Evolutionary conservation across 2,113 vertebrate species (phyloP), one percentile per base, ranked within the genome.

Genomic region (Aplodontia rufa): DNA sequence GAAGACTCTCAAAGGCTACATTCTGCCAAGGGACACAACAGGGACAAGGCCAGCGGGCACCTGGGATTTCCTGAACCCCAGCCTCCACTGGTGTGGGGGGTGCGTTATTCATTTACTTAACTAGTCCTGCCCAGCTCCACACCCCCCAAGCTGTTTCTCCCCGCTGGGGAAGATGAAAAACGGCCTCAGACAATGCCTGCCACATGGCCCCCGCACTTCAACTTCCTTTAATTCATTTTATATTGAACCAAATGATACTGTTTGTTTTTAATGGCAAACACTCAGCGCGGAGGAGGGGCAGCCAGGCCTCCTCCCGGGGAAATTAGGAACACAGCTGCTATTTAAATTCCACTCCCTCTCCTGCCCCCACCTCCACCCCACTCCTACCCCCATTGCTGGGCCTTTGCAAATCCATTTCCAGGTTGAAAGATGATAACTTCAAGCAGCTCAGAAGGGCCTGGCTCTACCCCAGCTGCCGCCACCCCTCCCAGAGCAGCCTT

Each of bases 211-310:
- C 95, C 94, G 71, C 98, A 95, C 97, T 98, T 98, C 98, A 98
- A 99, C 98, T 98, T 98, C 97, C 98, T 97, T 98, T 98, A 98
- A 98, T 98, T 98, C 98, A 97, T 98, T 98, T 98, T 98, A 97
- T 96, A 98, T 98, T 98, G 98, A 98, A 98, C 98, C 88, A 98
- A 98, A 98, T 98, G 98, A 98, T 98, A 97, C 98, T 97, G 95
- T 97, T 97, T 97, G 96, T 98, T 98, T 98, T 98, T 97, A 98
- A 98, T 98, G 98, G 98, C 97, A 96, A 98, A 93, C 96, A 91
- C 98, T 98, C 97, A 98, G 95, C 85, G 32, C 0, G 4, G 96
- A 84, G 94, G 98, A 96, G 98, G 93, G 96, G 97, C 84, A 5
- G 92, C 96, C 98, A 97, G 98, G 93, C 95, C 97, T 96, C 90